Percentiles rank a stretch among this genome's conserved stretches.
Conservation (phyloP, 2,888 invertebrate genomes). For the Tachina lurida region DNA sequence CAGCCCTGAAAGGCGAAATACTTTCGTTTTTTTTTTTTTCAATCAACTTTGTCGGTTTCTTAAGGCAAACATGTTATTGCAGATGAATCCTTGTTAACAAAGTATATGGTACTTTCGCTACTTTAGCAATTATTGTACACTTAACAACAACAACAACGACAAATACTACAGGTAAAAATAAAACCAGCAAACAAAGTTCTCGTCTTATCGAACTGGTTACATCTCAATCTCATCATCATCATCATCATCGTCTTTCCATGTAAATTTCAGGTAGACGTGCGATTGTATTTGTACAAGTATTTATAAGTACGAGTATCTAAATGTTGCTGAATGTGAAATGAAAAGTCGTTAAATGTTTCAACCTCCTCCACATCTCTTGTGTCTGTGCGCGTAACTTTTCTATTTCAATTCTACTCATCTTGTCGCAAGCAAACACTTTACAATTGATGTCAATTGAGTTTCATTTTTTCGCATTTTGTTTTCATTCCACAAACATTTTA, state of each 20-base stretch:
- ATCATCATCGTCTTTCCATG: neutral
- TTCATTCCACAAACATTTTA: constrained; percentile 34
- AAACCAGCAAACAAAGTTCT: neutral
- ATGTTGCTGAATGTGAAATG: neutral
- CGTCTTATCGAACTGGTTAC: constrained; percentile 7
- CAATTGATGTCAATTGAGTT: constrained; percentile 71
- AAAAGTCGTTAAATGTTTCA: constrained; percentile 25
- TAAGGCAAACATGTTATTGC: neutral
- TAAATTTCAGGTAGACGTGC: neutral
- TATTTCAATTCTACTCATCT: neutral
- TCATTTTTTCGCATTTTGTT: constrained; percentile 24
- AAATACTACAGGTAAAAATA: too few species aligned
- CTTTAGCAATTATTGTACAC: neutral
- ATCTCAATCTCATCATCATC: constrained; percentile 6
- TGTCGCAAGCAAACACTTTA: constrained; percentile 58
- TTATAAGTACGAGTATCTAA: constrained; percentile 5
- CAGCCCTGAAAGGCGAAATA: too few species aligned
- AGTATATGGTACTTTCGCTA: neutral
- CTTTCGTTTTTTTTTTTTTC: neutral
- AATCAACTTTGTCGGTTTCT: neutral
- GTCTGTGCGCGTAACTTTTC: constrained; percentile 45
- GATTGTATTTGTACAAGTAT: constrained; percentile 14
- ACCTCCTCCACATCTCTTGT: neutral
- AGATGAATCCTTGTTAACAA: constrained; percentile 20
- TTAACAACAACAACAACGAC: neutral